Base-by-base conservation (phyloP, 2,888 invertebrate species). In the Drosophila mettleri region DNA sequence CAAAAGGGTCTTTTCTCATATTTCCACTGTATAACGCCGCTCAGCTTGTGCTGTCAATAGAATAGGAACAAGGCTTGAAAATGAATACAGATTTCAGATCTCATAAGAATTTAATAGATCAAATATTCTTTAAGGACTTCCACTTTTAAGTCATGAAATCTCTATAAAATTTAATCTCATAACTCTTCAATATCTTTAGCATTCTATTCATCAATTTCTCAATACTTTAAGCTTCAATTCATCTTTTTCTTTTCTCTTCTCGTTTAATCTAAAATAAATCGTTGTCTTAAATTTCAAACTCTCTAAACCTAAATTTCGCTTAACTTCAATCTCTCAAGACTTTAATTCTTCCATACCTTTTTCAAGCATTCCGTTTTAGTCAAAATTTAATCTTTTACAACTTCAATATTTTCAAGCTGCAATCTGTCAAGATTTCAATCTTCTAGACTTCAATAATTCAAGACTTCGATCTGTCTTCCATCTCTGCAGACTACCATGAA, bases 1-100 rank as follows among this genome's bases (percentile, higher is more conserved):
- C 97, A 97, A 91, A 97, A 97, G 0, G 97, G 97, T 87, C 97
- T 93, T 86, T 97, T 97, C 86, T 95, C 91, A 46, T 94, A 27
- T 94, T 95, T 65, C 94, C 93, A 90, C 20, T 90, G 89, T 45
- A 91, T 90, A 24, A 91, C 79, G 20, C 90, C 90, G 53, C 88
- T 90, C 22, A 91, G 71, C 51, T 91, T 91, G 66, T 91, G 91
- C 91, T 91, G 52, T 27, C 18, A 20, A 7, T 12, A 45, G 0
- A 14, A 43, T 48, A 24, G 4, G 18, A 34, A 31, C 10, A n/a
- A 7, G 7, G 2, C 14, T 41, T 22, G 8, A 22, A 22, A 41
- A 39, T 14, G n/a, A n/a, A n/a, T n/a, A n/a, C n/a, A n/a, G n/a
- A n/a, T n/a, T n/a, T n/a, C n/a, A n/a, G n/a, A n/a, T n/a, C n/a